Percentiles rank a stretch among this genome's conserved stretches.
These are phyloP conservation scores for Chaetodon trifasciatus DNA, from an alignment of 2,797 vertebrate genomes.

Conservation along the genomic window DNA sequence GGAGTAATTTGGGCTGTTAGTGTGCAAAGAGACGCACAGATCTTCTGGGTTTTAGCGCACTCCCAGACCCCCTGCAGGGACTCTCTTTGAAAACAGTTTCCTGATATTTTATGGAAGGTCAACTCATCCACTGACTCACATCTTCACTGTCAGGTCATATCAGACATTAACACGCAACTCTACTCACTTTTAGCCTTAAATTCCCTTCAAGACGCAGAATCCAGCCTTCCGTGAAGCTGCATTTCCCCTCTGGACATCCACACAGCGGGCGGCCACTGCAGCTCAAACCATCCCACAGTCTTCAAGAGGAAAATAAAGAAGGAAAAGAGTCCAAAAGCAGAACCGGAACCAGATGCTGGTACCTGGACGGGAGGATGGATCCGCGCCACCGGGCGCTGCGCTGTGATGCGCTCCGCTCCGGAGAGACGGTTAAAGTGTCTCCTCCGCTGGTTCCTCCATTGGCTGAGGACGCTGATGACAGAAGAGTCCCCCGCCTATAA, in stretches of 20 bases:
- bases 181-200: conserved; percentile 55
- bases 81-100: background rate
- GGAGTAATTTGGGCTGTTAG: background rate
- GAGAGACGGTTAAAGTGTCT: conserved; percentile 50
- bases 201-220: conserved; percentile 10
- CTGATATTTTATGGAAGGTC: accelerated
- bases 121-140: background rate
- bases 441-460: conserved; percentile 52
- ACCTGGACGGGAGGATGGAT: background rate
- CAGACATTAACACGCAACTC: background rate
- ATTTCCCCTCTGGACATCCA: background rate
- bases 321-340: background rate
- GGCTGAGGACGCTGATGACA: conserved; percentile 62
- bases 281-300: background rate
- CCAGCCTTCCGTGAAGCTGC: conserved; percentile 3
- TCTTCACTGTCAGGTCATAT: too few species aligned
- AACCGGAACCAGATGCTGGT: background rate
- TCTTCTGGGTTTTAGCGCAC: background rate
- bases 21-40: background rate
- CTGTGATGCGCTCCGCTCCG: conserved; percentile 41
- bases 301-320: background rate
- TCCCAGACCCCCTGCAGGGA: background rate
- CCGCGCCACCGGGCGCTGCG: conserved; percentile 21
- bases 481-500: background rate
- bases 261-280: background rate